A percentile compares a stretch with the other conserved stretches of the same genome.
These are phyloP conservation scores for Coccyzus lansbergi DNA, from an alignment of 2,797 vertebrate species.

Conservation along the genomic window DNA sequence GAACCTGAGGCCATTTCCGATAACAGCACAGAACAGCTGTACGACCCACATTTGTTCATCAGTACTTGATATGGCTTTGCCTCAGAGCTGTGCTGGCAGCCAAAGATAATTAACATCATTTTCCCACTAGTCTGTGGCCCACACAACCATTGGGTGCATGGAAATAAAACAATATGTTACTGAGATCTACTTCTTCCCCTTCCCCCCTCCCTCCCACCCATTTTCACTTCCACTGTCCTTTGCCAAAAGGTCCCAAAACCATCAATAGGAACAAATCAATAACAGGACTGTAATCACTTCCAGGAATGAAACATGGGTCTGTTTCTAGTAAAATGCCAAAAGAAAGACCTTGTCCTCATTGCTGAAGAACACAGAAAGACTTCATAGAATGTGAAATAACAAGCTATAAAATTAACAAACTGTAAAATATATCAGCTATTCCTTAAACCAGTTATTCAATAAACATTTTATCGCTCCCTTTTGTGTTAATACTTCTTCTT, in stretches of 20 bases:
- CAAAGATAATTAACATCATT: background rate
- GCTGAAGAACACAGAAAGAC: background rate
- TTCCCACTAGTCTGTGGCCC: background rate
- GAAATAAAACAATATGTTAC: background rate
- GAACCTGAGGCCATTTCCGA: background rate
- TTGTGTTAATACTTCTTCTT: background rate
- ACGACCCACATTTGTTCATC: background rate
- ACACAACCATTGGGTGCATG: background rate
- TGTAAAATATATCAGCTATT: background rate
- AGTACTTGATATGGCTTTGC: background rate
- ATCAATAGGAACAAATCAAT: constrained; percentile 13
- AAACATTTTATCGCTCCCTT: background rate
- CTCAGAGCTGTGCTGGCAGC: background rate
- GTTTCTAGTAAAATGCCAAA: background rate
- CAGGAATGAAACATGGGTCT: background rate
- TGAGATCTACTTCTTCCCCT: background rate
- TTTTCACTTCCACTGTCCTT: background rate
- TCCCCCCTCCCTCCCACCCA: rapidly evolving
- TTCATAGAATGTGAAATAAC: background rate
- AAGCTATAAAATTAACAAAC: too few species aligned
- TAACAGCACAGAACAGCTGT: background rate
- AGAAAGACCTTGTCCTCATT: background rate
- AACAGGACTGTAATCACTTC: background rate
- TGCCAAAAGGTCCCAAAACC: background rate
- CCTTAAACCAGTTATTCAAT: background rate